phyloP scores from a whole-genome alignment of 2,113 vertebrate genomes.

The Australoheros scitulus region DNA sequence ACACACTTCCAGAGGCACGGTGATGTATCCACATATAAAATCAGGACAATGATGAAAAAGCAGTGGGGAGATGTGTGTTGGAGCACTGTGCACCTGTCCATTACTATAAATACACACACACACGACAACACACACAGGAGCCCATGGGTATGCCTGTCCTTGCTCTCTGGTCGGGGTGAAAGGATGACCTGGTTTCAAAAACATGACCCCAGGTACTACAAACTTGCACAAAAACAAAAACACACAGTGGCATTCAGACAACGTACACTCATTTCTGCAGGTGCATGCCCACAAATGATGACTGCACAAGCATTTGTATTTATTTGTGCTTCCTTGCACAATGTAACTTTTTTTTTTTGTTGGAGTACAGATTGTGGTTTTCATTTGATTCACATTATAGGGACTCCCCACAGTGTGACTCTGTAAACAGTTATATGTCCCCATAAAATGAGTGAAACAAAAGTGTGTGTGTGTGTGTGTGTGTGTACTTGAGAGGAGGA shows the following conservation, averaged over 20 bases:
- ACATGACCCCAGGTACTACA: conserved; percentile 60
- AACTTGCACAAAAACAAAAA: conserved; percentile 13
- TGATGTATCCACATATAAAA: conserved; percentile 17
- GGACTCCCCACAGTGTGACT: not conserved
- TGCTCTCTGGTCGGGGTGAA: conserved; percentile 40
- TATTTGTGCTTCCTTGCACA: not conserved
- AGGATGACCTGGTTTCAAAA: conserved; percentile 67
- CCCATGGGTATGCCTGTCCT: conserved; percentile 47
- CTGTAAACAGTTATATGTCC: not conserved
- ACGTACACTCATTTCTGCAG: not conserved
- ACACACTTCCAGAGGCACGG: conserved; percentile 5
- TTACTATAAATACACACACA: conserved; percentile 58
- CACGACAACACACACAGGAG: conserved; percentile 24
- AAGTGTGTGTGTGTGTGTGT: not conserved
- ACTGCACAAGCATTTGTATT: not conserved
- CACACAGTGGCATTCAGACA: conserved; percentile 27
- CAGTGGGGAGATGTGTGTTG: conserved; percentile 24
- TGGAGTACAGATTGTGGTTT: not conserved
- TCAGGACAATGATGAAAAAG: conserved; percentile 49
- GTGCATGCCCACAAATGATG: not conserved
- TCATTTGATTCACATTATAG: not conserved
- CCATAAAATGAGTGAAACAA: conserved; percentile 7
- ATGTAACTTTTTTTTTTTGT: accelerated
- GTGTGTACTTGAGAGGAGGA: not conserved
- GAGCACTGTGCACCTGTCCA: conserved; percentile 62